These are phyloP conservation scores for Nanger granti DNA, from an alignment of 2,113 vertebrate genomes.

Conservation along the genomic window DNA sequence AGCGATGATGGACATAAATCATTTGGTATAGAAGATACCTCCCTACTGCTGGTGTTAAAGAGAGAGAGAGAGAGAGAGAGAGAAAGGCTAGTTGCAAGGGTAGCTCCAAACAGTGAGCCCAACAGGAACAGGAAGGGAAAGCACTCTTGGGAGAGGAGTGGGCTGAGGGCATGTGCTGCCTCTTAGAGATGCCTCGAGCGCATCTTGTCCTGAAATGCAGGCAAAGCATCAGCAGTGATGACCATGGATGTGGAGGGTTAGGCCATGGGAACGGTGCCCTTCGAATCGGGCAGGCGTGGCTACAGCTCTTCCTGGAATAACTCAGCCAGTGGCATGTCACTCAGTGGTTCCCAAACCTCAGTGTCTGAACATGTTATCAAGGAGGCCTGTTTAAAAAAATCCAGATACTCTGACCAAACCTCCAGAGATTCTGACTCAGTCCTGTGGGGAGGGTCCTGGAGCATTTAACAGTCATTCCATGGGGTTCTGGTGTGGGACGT, in stretches of 20 bases:
- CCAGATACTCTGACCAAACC: neutral
- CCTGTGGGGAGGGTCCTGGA: neutral
- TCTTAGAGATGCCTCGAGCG: neutral
- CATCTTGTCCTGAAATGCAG: neutral
- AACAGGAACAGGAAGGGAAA: neutral
- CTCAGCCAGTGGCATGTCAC: fast-evolving
- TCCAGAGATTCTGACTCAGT: neutral
- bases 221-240: neutral
- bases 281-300: fast-evolving
- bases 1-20: slow-evolving; percentile 73
- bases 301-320: neutral
- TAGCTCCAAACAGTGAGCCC: neutral
- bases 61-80: slow-evolving; percentile 54
- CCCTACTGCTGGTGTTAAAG: slow-evolving; percentile 43
- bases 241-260: fast-evolving
- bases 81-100: slow-evolving; percentile 62
- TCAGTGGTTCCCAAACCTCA: neutral
- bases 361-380: neutral
- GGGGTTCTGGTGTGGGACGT: neutral
- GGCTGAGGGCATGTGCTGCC: fast-evolving
- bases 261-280: fast-evolving
- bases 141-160: neutral
- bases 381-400: neutral
- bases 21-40: slow-evolving; percentile 69
- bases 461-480: neutral